Percentiles rank a stretch among this genome's conserved stretches.
These are phyloP conservation scores for Oryzias celebensis DNA, from an alignment of 2,113 vertebrate genomes.

Conservation along the genomic window DNA sequence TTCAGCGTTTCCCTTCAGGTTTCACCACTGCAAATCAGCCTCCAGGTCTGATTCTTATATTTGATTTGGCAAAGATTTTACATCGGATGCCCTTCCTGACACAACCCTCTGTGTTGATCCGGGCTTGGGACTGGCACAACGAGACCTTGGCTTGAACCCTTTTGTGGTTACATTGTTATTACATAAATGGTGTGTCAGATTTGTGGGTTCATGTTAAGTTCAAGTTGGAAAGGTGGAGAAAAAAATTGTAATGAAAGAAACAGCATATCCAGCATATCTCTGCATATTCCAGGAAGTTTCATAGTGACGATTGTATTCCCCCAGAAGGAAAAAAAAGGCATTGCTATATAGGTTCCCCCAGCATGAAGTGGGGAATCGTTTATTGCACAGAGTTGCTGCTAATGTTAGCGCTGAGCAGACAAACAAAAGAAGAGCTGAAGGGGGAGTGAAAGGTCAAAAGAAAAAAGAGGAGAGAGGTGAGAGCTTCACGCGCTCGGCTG, in stretches of 20 bases:
- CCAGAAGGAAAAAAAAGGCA: neutral
- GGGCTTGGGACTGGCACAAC: too few relatives aligned
- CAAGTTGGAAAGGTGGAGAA: neutral
- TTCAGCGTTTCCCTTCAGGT: too few relatives aligned
- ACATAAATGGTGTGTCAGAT: neutral
- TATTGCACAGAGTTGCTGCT: constrained; percentile 1
- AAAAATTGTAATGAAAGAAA: neutral
- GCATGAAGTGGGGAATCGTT: neutral
- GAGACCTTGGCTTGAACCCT: too few relatives aligned
- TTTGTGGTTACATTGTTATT: too few relatives aligned
- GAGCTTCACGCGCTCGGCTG: constrained; percentile 1
- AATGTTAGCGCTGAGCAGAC: constrained; percentile 3
- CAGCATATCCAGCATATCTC: neutral
- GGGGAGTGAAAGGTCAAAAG: neutral
- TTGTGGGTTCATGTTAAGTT: neutral
- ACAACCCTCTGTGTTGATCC: too few relatives aligned
- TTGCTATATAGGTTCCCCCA: constrained; percentile 8
- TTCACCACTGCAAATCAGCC: too few relatives aligned
- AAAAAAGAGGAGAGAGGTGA: neutral
- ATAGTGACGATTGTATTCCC: neutral
- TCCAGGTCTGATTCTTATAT: too few relatives aligned
- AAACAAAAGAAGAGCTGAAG: constrained; percentile 3
- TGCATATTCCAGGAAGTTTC: neutral
- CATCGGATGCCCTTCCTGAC: too few relatives aligned
- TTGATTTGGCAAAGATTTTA: too few relatives aligned